These are phyloP conservation scores for Hystrix cristata DNA, from an alignment of 2,113 vertebrate species.

Conservation along the genomic window DNA sequence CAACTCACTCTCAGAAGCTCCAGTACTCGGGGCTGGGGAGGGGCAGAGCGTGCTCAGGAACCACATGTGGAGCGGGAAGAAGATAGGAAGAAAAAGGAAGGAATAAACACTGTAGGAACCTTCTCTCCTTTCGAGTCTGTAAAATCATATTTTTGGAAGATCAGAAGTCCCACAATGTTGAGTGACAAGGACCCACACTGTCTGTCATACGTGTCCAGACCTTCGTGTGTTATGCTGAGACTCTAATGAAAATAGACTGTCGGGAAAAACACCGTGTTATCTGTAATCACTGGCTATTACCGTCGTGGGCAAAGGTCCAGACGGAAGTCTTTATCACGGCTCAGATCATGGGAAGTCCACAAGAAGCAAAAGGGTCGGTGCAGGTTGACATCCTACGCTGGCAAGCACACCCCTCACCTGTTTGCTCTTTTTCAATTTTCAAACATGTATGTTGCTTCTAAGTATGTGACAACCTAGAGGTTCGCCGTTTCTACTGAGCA, in stretches of 20 bases:
- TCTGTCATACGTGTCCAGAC: background rate
- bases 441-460: background rate
- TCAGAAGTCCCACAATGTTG: background rate
- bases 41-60: too few relatives aligned
- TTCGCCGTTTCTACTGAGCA: background rate
- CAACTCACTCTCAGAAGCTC: background rate
- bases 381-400: background rate
- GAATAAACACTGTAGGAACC: rapidly evolving
- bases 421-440: background rate
- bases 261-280: background rate
- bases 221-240: background rate
- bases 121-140: background rate
- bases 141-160: background rate
- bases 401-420: background rate
- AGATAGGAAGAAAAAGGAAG: rapidly evolving
- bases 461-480: background rate
- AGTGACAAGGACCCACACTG: background rate
- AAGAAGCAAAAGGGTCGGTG: rapidly evolving
- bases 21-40: background rate
- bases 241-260: rapidly evolving
- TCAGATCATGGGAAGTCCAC: rapidly evolving
- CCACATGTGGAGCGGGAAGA: background rate
- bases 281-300: rapidly evolving
- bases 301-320: rapidly evolving
- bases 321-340: rapidly evolving